Base-by-base conservation (phyloP, 2,888 invertebrate genomes). In the Cryptus viduatorius region DNA sequence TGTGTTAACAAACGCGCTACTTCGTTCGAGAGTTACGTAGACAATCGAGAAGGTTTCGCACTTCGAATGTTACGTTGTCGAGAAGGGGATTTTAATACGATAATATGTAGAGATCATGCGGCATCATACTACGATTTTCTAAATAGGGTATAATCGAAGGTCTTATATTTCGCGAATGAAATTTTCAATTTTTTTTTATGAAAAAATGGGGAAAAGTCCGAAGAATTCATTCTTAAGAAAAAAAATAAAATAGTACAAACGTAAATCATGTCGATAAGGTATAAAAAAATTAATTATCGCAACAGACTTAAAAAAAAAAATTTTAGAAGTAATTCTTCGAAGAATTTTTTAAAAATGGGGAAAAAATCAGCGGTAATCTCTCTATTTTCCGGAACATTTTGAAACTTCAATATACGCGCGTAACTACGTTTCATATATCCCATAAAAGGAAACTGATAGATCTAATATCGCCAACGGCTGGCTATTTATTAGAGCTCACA, bases 1-100 rank as follows among this genome's bases (percentile, higher is more conserved):
- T 12, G 8, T 24, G 59, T 16, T 59, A 69, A 59, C 71, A 61
- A 65, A 79, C 65, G 72, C 24, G 14, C 19, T 37, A 48, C 48
- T 42, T 50, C 37, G 44, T 19, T 24, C 24, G 24, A 44, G 48
- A 19, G 24, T 19, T n/a, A 19, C 53, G 50, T 16, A 19, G 53
- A 8, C 19, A 16, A 12, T 59, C 31, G 59, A 12, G 59, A 12
- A 4, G 59, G 12, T 8, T 14, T 56, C 24, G 24, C 56, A 56
- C 24, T 10, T 56, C 24, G 56, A 16, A 10, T 56, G 24, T 0
- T 56, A 19, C 19, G 19, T 53, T 53, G 19, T 53, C 19, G 8
- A 1, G 24, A 24, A 24, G 53, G 16, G 53, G 53, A 53, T 1
- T 24, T 53, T 16, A 53, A 53, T 53, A 53, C 19, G 53, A 50